These are phyloP conservation scores for Geococcyx californianus DNA, from an alignment of 2,113 vertebrate genomes.

Conservation along the genomic window DNA sequence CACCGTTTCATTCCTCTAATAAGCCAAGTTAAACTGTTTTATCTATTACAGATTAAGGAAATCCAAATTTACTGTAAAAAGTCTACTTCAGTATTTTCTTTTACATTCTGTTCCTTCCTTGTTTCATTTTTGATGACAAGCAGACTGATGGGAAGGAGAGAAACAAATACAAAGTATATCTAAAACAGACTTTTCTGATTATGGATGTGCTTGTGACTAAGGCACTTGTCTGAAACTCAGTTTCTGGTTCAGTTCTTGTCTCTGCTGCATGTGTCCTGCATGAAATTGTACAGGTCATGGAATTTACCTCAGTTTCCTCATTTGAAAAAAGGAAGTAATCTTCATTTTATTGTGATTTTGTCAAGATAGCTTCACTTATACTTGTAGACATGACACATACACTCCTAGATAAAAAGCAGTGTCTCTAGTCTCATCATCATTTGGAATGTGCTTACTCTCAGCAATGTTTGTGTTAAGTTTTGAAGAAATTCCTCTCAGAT, in stretches of 20 bases:
- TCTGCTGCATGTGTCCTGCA: neutral
- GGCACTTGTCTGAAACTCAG: neutral
- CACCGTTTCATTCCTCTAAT: neutral
- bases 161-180: neutral
- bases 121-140: neutral
- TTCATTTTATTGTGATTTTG: neutral
- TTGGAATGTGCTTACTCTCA: neutral
- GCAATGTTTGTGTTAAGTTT: neutral
- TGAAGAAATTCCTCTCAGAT: neutral
- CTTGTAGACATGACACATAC: neutral
- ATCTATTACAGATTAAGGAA: neutral
- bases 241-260: neutral
- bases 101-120: neutral
- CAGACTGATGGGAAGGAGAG: neutral
- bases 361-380: neutral
- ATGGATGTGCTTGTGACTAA: neutral
- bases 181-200: neutral
- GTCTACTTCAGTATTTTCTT: neutral
- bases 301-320: neutral
- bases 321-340: neutral
- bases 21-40: neutral
- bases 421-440: neutral
- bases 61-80: neutral
- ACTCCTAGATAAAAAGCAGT: neutral
- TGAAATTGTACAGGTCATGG: neutral